Evolutionary conservation across 1,140 invertebrate species (phyloP).

Genomic region (Drosophila setifemur): DNA sequence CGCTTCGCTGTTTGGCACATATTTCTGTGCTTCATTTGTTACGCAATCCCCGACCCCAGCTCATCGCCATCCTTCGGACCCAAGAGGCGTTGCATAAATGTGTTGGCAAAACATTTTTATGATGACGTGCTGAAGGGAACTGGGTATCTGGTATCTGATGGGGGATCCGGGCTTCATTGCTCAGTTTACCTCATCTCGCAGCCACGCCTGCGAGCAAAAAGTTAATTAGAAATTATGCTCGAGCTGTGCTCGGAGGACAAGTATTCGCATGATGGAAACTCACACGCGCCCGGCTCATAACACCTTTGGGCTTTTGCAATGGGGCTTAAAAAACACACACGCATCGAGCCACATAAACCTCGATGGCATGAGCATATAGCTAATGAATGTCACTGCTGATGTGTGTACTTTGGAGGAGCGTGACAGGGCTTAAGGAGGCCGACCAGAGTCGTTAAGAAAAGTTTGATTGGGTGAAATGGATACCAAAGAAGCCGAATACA

Average conservation of each 20-base stretch:
- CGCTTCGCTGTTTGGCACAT: conserved; percentile 38
- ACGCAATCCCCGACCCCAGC: conserved; percentile 39
- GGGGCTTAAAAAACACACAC: conserved; percentile 45
- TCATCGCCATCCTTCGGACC: conserved; percentile 8
- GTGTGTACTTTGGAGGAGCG: conserved; percentile 25
- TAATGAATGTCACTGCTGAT: conserved; percentile 60
- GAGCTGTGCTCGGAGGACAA: conserved; percentile 42
- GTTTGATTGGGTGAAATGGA: neutral
- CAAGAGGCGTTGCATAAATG: conserved; percentile 65
- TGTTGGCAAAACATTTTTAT: conserved; percentile 78
- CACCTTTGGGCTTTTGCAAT: conserved; percentile 52
- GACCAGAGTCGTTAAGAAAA: neutral
- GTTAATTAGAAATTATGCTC: conserved; percentile 80
- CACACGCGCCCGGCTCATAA: conserved; percentile 13
- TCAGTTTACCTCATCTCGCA: neutral
- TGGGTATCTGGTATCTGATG: conserved; percentile 10
- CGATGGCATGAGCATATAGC: conserved; percentile 33
- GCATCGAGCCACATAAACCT: conserved; percentile 25
- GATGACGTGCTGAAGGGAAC: conserved; percentile 78
- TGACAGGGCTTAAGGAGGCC: conserved; percentile 32
- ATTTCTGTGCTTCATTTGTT: conserved; percentile 75
- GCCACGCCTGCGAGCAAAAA: conserved; percentile 59
- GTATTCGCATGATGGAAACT: conserved; percentile 2
- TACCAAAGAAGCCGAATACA: too few relatives aligned
- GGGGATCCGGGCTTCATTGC: neutral